Evolutionary conservation across 2,113 vertebrate genomes (phyloP).

Genomic region (Pseudorhombus dupliciocellatus): DNA sequence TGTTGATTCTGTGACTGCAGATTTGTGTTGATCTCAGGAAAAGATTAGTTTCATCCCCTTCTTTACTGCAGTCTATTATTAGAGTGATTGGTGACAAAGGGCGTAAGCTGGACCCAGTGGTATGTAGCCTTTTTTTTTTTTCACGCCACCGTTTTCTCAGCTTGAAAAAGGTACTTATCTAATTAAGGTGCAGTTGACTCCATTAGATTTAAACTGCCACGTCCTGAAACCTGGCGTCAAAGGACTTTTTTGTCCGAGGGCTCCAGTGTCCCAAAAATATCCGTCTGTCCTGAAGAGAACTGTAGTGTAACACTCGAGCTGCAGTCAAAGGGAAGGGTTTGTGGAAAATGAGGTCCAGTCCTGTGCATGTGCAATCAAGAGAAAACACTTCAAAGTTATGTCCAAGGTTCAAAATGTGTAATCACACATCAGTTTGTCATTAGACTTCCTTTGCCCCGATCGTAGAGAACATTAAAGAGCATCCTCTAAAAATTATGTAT

Average conservation of each 20-base stretch:
- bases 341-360: neutral
- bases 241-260: conserved; percentile 4
- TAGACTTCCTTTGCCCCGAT: neutral
- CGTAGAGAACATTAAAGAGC: neutral
- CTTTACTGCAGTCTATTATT: neutral
- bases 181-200: conserved; percentile 23
- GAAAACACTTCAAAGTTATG: neutral
- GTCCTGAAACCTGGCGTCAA: conserved; percentile 7
- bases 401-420: neutral
- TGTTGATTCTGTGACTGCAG: neutral
- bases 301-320: neutral
- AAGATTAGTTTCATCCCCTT: neutral
- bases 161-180: conserved; percentile 8
- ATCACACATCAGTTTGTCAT: conserved; percentile 4
- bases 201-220: conserved; percentile 18
- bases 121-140: conserved; percentile 7
- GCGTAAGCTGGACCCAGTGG: neutral
- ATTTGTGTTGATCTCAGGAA: neutral
- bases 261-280: conserved; percentile 2
- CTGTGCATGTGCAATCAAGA: conserved; percentile 9
- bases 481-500: neutral
- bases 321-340: neutral
- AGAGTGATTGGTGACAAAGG: neutral
- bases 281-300: conserved; percentile 1
- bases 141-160: neutral